Percentiles rank a stretch among this genome's conserved stretches.
These are phyloP conservation scores for Tadarida brasiliensis DNA, from an alignment of 2,797 vertebrate genomes.

Conservation along the genomic window DNA sequence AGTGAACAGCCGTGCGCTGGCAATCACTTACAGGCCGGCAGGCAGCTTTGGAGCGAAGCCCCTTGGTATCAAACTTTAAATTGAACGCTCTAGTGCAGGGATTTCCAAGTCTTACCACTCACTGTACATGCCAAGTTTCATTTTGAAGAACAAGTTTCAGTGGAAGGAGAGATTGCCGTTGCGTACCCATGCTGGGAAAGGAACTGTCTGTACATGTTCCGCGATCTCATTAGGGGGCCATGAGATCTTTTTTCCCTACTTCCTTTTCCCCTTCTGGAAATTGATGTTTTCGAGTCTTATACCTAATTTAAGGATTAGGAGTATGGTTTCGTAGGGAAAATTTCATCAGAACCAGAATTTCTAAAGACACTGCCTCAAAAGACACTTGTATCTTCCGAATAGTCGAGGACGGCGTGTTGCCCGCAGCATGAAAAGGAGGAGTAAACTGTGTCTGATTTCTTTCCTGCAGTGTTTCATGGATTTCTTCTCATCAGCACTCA, in stretches of 20 bases:
- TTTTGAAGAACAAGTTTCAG: neutral
- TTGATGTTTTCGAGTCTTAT: neutral
- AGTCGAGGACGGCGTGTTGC: neutral
- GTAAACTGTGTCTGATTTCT: neutral
- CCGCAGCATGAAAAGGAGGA: neutral
- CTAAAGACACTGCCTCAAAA: neutral
- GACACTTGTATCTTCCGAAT: neutral
- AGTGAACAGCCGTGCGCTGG: neutral
- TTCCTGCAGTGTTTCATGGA: neutral
- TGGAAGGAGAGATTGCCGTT: neutral
- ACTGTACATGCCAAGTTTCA: neutral
- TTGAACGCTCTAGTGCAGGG: neutral
- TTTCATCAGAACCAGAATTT: constrained; percentile 49
- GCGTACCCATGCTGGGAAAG: neutral
- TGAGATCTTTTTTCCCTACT: neutral
- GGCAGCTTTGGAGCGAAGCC: neutral
- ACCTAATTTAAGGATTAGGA: neutral
- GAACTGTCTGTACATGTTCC: neutral
- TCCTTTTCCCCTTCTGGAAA: neutral
- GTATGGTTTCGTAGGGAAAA: neutral
- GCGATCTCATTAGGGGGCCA: neutral
- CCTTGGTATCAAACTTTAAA: neutral
- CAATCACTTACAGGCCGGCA: neutral
- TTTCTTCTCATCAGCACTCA: neutral
- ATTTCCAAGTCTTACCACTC: neutral